phyloP scores from a whole-genome alignment of 2,113 vertebrate species.

The Rhinolophus sinicus region DNA sequence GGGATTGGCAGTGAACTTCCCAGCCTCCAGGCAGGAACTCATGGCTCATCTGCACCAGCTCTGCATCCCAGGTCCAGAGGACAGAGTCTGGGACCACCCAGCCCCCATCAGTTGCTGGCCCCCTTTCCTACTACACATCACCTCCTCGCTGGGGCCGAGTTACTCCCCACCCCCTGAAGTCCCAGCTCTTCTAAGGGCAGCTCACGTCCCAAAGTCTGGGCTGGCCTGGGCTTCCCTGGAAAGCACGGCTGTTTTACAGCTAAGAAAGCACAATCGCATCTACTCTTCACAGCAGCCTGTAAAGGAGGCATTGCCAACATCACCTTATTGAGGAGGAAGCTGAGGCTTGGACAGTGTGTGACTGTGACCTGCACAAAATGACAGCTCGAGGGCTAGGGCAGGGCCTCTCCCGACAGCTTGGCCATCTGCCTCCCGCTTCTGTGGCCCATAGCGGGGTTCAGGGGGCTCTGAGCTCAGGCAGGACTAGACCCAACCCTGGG shows the following conservation, averaged over 20 bases:
- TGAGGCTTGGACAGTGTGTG: not conserved
- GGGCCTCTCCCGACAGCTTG: not conserved
- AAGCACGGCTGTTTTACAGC: not conserved
- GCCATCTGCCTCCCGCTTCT: not conserved
- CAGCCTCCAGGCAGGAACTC: not conserved
- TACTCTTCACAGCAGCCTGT: rapidly evolving
- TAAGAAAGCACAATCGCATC: not conserved
- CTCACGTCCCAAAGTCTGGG: not conserved
- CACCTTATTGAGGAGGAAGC: not conserved
- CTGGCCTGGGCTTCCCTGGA: not conserved
- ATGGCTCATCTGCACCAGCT: not conserved
- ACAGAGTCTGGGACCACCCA: not conserved
- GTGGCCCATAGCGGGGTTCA: too few species aligned
- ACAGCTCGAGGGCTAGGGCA: rapidly evolving
- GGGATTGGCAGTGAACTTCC: not conserved
- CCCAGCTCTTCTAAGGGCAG: not conserved
- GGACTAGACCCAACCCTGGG: not conserved
- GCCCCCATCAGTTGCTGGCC: rapidly evolving
- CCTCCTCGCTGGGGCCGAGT: not conserved
- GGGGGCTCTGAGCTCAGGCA: not conserved
- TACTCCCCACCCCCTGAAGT: not conserved
- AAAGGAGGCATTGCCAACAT: not conserved
- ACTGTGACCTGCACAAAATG: not conserved
- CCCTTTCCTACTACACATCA: not conserved
- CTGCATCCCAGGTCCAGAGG: not conserved